These are phyloP conservation scores for Anguilla megastoma DNA, from an alignment of 2,797 vertebrate species.

Conservation along the genomic window DNA sequence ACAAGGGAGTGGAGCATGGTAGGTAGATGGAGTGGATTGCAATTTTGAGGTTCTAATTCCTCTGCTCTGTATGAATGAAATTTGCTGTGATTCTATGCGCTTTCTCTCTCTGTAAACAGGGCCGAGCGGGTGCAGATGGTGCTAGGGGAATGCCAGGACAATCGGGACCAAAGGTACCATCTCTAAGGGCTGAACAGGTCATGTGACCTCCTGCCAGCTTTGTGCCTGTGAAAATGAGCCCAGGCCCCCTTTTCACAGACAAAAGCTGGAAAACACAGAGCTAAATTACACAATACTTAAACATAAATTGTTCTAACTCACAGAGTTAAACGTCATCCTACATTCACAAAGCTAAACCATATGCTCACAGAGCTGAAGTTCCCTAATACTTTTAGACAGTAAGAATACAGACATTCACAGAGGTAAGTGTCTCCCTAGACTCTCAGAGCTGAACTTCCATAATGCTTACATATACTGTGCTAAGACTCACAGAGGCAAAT, in stretches of 20 bases:
- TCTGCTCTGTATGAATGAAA: neutral
- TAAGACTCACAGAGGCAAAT: neutral
- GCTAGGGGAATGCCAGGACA: conserved; percentile 96
- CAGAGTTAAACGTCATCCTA: neutral
- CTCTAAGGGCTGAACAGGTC: neutral
- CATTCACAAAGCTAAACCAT: neutral
- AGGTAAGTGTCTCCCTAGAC: too few species aligned
- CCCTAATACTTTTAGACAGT: neutral
- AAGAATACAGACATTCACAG: neutral
- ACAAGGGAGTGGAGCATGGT: neutral
- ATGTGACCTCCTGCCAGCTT: neutral
- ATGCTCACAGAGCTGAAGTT: neutral
- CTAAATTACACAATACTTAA: neutral
- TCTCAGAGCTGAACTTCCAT: too few species aligned
- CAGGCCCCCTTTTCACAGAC: neutral
- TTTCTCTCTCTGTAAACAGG: conserved; percentile 66
- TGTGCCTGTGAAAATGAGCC: neutral
- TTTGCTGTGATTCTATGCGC: neutral
- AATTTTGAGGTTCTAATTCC: neutral
- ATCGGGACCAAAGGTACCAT: conserved; percentile 88
- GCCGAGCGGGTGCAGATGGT: conserved; percentile 89
- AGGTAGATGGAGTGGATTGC: neutral
- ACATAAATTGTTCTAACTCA: neutral
- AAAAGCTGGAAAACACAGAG: neutral
- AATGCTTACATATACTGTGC: neutral